These are phyloP conservation scores for Podarcis muralis DNA, from an alignment of 2,113 vertebrate species.

Conservation along the genomic window DNA sequence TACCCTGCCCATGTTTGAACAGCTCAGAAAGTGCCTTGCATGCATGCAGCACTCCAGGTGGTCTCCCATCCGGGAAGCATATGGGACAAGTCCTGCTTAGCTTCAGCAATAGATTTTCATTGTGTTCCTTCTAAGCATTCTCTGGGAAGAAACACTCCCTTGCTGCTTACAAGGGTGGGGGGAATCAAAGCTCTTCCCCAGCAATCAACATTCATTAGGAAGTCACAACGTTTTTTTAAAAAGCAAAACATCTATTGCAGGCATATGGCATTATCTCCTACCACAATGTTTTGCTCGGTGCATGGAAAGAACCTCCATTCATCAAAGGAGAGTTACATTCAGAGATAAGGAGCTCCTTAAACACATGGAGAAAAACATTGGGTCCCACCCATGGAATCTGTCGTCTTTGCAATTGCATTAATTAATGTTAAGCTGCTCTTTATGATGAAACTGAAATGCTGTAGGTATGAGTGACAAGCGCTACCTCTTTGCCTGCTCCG, in stretches of 20 bases:
- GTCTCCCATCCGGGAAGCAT: not conserved
- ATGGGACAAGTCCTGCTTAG: too few species aligned
- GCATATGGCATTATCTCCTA: not conserved
- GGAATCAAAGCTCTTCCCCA: not conserved
- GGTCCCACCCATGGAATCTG: not conserved
- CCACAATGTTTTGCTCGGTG: too few species aligned
- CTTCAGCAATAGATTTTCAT: not conserved
- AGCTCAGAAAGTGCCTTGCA: not conserved
- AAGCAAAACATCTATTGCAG: not conserved
- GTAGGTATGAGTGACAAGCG: too few species aligned
- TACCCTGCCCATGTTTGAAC: not conserved
- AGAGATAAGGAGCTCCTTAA: too few species aligned
- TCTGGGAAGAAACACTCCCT: not conserved
- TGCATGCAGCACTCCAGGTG: not conserved
- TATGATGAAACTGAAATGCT: not conserved
- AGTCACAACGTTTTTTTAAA: not conserved
- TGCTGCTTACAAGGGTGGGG: not conserved
- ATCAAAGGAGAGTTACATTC: too few species aligned
- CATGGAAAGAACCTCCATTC: too few species aligned
- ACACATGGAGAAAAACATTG: too few species aligned
- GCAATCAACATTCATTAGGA: not conserved
- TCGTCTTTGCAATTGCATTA: not conserved
- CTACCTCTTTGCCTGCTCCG: too few species aligned
- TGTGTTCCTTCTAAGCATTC: not conserved
- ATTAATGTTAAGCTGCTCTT: not conserved